Percentiles rank a stretch among this genome's conserved stretches.
These are phyloP conservation scores for Dryobota labecula DNA, from an alignment of 2,888 invertebrate genomes.

Conservation along the genomic window DNA sequence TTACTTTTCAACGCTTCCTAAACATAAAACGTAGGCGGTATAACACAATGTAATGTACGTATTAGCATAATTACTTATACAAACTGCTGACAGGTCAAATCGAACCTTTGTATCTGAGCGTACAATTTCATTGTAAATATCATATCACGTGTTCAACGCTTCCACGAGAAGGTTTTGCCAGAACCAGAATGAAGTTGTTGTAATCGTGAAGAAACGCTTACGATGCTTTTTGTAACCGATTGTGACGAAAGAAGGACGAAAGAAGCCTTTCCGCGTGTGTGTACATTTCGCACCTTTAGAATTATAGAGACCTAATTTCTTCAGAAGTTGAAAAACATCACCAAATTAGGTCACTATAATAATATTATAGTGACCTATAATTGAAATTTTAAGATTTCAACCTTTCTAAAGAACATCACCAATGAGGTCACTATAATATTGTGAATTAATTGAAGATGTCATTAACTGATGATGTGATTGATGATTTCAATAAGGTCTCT, in stretches of 20 bases:
- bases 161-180: conserved; percentile 29
- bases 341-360: too few relatives aligned
- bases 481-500: too few relatives aligned
- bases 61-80: conserved; percentile 34
- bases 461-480: too few relatives aligned
- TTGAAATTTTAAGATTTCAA: too few relatives aligned
- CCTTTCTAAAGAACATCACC: too few relatives aligned
- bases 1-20: not conserved
- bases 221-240: conserved; percentile 23
- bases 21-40: not conserved
- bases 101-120: conserved; percentile 17
- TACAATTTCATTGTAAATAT: conserved; percentile 23
- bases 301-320: too few relatives aligned
- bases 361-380: too few relatives aligned
- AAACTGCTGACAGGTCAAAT: conserved; percentile 44
- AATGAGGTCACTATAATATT: too few relatives aligned
- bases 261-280: conserved; percentile 12
- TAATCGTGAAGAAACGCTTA: conserved; percentile 31
- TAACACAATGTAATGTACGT: conserved; percentile 29
- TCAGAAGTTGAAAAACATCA: too few relatives aligned
- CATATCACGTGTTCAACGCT: conserved; percentile 13
- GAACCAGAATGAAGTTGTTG: conserved; percentile 17
- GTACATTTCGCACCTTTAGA: too few relatives aligned
- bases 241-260: conserved; percentile 26
- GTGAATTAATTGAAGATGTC: too few relatives aligned